These are phyloP conservation scores for Caenorhabditis sp. DNA, from an alignment of 2,888 invertebrate genomes.

Conservation along the genomic window DNA sequence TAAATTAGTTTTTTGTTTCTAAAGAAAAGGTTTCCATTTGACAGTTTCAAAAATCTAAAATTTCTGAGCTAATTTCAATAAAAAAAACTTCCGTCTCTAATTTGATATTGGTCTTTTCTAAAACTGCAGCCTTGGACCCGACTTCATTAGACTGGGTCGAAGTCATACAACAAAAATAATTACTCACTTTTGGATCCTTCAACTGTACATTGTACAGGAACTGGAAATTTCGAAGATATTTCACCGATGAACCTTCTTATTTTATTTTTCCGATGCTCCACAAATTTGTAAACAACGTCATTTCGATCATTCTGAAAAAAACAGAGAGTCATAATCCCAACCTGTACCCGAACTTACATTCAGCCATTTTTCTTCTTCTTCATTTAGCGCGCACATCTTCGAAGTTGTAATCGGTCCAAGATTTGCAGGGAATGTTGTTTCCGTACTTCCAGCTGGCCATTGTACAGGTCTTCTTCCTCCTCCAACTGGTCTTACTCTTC, in stretches of 20 bases:
- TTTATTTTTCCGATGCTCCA: conserved; percentile 90
- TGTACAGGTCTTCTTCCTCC: conserved; percentile 37
- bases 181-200: conserved; percentile 77
- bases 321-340: not conserved
- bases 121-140: too few relatives aligned
- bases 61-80: too few relatives aligned
- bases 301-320: conserved; percentile 54
- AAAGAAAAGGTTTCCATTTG: too few relatives aligned
- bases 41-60: too few relatives aligned
- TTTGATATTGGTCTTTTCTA: too few relatives aligned
- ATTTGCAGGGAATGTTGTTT: conserved; percentile 50
- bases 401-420: conserved; percentile 51
- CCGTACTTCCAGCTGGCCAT: conserved; percentile 47
- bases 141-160: too few relatives aligned
- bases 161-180: too few relatives aligned
- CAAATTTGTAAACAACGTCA: conserved; percentile 85
- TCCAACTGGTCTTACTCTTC: conserved; percentile 56
- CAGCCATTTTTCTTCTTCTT: conserved; percentile 44
- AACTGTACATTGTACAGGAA: conserved; percentile 90
- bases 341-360: conserved; percentile 7
- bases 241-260: conserved; percentile 90
- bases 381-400: conserved; percentile 46
- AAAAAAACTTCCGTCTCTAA: too few relatives aligned
- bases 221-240: conserved; percentile 83
- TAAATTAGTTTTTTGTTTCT: too few relatives aligned